Conservation (phyloP, 2,797 vertebrate species). For the Threskiornis aethiopicus region DNA sequence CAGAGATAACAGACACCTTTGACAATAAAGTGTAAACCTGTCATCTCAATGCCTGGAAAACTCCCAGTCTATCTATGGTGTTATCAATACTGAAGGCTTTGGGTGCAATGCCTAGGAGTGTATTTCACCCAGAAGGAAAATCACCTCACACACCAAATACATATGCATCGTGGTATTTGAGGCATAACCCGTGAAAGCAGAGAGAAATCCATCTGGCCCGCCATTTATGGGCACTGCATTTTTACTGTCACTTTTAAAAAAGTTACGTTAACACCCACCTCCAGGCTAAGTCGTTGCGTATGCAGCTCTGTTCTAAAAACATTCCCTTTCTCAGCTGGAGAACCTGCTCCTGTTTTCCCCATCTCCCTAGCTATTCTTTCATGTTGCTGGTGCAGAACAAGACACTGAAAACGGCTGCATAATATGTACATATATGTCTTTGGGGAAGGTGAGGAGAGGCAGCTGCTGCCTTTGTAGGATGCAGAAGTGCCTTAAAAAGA, state of each 20-base stretch:
- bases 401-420: not conserved
- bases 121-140: not conserved
- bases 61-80: not conserved
- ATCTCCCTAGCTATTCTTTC: not conserved
- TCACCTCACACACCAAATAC: not conserved
- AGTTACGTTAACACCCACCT: conserved; percentile 50
- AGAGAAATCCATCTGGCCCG: conserved; percentile 25
- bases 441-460: not conserved
- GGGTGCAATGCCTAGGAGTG: not conserved
- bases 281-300: conserved; percentile 7
- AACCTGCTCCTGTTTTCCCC: not conserved
- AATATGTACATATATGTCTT: not conserved
- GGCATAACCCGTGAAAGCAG: not conserved
- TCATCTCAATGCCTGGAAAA: not conserved
- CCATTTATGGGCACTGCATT: conserved; percentile 25
- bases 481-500: not conserved
- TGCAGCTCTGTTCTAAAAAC: conserved; percentile 43
- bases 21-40: not conserved
- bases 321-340: conserved; percentile 20
- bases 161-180: not conserved
- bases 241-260: conserved; percentile 36
- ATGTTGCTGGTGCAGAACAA: not conserved
- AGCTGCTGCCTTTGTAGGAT: not conserved
- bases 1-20: not conserved
- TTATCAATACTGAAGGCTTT: not conserved